phyloP scores from a whole-genome alignment of 1,140 invertebrate species.

The Achroia grisella region DNA sequence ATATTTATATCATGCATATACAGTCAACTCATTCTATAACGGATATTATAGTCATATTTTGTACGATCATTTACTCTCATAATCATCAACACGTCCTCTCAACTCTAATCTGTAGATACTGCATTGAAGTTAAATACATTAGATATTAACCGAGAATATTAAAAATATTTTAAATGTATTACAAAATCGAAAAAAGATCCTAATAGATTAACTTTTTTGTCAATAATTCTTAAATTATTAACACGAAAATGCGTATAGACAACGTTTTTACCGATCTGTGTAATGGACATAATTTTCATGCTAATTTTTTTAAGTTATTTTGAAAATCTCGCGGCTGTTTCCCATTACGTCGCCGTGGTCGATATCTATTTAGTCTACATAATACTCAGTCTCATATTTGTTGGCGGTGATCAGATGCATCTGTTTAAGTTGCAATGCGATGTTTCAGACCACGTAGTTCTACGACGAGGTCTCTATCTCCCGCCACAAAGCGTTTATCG shows the following conservation, averaged over 20 bases:
- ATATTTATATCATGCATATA: conserved; percentile 21
- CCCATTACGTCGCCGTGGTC: conserved; percentile 38
- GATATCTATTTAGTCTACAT: conserved; percentile 57
- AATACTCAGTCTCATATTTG: conserved; percentile 70
- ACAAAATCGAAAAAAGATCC: too few species aligned
- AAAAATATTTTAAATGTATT: too few species aligned
- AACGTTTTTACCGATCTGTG: conserved; percentile 3
- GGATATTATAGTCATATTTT: conserved; percentile 67
- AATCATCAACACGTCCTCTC: neutral
- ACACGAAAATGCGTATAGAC: neutral
- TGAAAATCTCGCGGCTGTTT: conserved; percentile 28
- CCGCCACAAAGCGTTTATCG: conserved; percentile 74
- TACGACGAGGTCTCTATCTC: conserved; percentile 73
- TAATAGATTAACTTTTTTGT: too few species aligned
- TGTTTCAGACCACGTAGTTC: conserved; percentile 75
- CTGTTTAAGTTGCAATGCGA: conserved; percentile 68
- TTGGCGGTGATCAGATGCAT: conserved; percentile 49
- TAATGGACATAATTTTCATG: neutral
- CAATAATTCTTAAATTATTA: too few species aligned
- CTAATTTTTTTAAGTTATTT: conserved; percentile 50
- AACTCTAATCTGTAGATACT: neutral
- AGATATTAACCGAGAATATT: too few species aligned
- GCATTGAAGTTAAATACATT: too few species aligned
- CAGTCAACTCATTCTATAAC: conserved; percentile 32
- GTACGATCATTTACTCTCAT: conserved; percentile 49